phyloP scores from a whole-genome alignment of 2,797 vertebrate genomes.

The Sebastes trivittatus region DNA sequence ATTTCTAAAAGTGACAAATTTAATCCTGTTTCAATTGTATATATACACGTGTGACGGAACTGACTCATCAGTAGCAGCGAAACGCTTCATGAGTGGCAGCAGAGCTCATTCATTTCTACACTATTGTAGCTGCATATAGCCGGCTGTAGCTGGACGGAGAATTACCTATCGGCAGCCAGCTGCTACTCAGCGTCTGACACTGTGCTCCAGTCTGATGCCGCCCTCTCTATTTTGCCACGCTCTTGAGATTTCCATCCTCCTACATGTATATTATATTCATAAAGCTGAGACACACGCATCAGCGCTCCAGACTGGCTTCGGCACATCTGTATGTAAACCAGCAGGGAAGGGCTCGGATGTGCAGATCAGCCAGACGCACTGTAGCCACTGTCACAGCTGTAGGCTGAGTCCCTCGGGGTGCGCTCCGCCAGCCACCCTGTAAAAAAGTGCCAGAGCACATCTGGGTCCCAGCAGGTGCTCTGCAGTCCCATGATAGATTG shows the following conservation, averaged over 20 bases:
- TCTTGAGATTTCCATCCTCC: slow-evolving; percentile 41
- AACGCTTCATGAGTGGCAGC: background rate
- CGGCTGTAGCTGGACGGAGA: slow-evolving; percentile 26
- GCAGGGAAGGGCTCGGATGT: slow-evolving; percentile 49
- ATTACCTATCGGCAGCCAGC: slow-evolving; percentile 42
- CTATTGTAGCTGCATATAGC: background rate
- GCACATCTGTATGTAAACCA: slow-evolving; percentile 68
- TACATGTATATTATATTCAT: slow-evolving; percentile 48
- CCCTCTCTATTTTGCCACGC: slow-evolving; percentile 20
- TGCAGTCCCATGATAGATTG: slow-evolving; percentile 80
- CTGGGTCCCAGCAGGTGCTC: slow-evolving; percentile 84
- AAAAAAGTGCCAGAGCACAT: slow-evolving; percentile 82
- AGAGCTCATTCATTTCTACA: slow-evolving; percentile 28
- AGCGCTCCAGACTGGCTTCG: slow-evolving; percentile 27
- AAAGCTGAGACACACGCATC: slow-evolving; percentile 35
- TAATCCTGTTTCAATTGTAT: background rate
- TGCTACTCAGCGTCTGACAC: slow-evolving; percentile 39
- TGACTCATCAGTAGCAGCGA: background rate
- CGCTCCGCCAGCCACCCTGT: slow-evolving; percentile 74
- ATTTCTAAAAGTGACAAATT: background rate
- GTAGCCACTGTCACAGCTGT: slow-evolving; percentile 75
- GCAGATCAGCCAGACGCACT: slow-evolving; percentile 54
- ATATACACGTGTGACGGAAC: background rate
- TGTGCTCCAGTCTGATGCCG: slow-evolving; percentile 21
- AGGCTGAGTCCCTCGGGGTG: slow-evolving; percentile 73